A percentile compares a stretch with the other conserved stretches of the same genome.
These are phyloP conservation scores for Synanthedon tipuliformis DNA, from an alignment of 2,888 invertebrate genomes.

Conservation along the genomic window DNA sequence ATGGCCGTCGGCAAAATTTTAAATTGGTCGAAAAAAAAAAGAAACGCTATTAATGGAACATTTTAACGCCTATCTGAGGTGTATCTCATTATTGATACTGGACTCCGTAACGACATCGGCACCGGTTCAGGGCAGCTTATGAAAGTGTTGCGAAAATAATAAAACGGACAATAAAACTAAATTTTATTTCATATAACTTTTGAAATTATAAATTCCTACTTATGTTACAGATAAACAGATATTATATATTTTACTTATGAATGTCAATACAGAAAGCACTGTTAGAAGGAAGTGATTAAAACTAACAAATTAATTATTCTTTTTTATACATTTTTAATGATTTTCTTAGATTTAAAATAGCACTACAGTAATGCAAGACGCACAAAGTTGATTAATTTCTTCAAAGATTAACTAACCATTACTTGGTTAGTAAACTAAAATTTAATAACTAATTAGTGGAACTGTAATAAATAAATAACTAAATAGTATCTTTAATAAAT, in stretches of 20 bases:
- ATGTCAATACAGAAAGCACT: neutral
- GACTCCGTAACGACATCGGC: neutral
- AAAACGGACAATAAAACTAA: constrained; percentile 9
- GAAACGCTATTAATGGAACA: constrained; percentile 3
- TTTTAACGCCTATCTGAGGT: constrained; percentile 6
- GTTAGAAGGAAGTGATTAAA: neutral
- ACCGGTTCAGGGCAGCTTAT: constrained; percentile 2
- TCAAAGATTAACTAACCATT: too few species aligned
- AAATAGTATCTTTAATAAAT: too few species aligned
- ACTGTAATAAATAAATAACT: too few species aligned
- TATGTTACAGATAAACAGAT: too few species aligned
- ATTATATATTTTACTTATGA: neutral
- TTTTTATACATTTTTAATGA: too few species aligned
- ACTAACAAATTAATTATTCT: neutral
- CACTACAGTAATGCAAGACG: too few species aligned
- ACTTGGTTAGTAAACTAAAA: too few species aligned
- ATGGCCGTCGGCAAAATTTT: constrained; percentile 1
- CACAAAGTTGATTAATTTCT: too few species aligned
- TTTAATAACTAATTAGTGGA: too few species aligned
- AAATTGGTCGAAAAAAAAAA: constrained; percentile 1
- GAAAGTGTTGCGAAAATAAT: constrained; percentile 8
- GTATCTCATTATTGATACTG: constrained; percentile 5
- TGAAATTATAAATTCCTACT: neutral
- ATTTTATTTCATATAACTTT: constrained; percentile 7
- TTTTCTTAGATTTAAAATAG: too few species aligned